Conservation (phyloP, 2,888 invertebrate species). For the Heteromurus nitidus region DNA sequence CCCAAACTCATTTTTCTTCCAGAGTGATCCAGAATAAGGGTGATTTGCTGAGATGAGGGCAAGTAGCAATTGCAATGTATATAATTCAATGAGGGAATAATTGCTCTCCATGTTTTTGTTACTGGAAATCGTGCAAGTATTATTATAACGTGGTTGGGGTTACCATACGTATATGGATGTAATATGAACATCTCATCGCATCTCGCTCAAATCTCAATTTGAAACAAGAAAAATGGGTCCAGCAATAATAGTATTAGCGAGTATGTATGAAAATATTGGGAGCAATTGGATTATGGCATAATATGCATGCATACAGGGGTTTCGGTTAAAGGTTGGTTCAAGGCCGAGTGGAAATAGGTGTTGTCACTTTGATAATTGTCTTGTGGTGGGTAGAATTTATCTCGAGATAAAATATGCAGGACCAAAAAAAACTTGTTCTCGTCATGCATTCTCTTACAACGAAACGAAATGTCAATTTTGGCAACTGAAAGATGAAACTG, state of each 20-base stretch:
- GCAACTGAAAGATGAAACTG: background rate
- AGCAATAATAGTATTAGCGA: background rate
- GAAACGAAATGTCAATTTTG: background rate
- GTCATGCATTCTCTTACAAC: background rate
- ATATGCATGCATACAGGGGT: background rate
- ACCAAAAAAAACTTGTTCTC: background rate
- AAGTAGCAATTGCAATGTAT: too few species aligned
- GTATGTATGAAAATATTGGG: background rate
- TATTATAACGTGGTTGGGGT: too few species aligned
- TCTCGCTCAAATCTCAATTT: too few species aligned
- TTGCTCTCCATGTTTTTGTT: too few species aligned
- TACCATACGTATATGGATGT: background rate
- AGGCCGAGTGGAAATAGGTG: constrained; percentile 25
- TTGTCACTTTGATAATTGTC: constrained; percentile 24
- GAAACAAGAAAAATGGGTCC: background rate
- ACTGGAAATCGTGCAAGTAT: too few species aligned
- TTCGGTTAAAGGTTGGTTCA: constrained; percentile 44
- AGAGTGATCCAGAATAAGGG: too few species aligned
- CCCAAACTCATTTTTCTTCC: too few species aligned
- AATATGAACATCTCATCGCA: too few species aligned
- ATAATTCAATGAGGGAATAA: too few species aligned
- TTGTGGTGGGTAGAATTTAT: background rate
- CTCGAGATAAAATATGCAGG: background rate
- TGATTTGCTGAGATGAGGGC: too few species aligned
- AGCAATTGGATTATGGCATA: background rate